Conservation (phyloP, 2,797 vertebrate genomes). For the Hydrophis major region DNA sequence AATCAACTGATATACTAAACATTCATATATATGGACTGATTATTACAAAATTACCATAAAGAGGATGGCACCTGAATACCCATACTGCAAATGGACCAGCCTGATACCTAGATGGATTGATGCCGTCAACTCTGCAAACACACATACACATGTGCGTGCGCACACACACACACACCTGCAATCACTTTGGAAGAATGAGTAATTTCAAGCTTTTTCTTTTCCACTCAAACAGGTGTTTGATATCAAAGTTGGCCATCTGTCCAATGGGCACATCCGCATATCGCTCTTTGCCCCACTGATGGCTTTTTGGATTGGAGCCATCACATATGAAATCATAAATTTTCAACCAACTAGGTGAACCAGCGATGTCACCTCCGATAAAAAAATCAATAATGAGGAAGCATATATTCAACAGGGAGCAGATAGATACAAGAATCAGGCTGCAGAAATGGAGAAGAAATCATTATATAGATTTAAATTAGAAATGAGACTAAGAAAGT, state of each 20-base stretch:
- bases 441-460: neutral
- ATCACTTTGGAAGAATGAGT: neutral
- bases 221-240: neutral
- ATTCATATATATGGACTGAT: neutral
- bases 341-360: neutral
- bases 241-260: neutral
- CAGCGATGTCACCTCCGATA: neutral
- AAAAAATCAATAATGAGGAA: conserved; percentile 6
- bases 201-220: neutral
- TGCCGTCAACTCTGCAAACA: neutral
- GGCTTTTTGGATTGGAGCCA: neutral
- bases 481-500: conserved; percentile 45
- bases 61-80: too few relatives aligned
- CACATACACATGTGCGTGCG: too few relatives aligned
- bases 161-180: neutral
- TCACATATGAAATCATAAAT: conserved; percentile 11
- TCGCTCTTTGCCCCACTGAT: neutral
- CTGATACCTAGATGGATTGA: neutral
- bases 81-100: neutral
- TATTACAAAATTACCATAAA: neutral
- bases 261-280: neutral
- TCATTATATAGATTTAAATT: conserved; percentile 40
- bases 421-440: conserved; percentile 29
- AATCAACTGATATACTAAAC: neutral
- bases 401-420: conserved; percentile 16